Evolutionary conservation across 1,140 invertebrate genomes (phyloP).

Genomic region (Radopholus similis): DNA sequence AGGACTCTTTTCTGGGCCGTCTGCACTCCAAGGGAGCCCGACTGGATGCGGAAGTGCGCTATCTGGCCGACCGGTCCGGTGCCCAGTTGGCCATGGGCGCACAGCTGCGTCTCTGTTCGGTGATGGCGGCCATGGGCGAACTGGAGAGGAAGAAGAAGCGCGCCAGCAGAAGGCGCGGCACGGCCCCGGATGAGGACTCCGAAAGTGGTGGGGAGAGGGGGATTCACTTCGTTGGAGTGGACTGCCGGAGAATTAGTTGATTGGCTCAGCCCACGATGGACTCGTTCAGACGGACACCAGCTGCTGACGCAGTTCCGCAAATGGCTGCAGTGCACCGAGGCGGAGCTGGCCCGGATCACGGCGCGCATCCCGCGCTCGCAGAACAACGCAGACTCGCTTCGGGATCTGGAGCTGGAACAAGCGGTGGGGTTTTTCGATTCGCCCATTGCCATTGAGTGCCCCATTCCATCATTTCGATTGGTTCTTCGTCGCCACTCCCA

Average conservation of each 20-base stretch:
- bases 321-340: constrained; percentile 28
- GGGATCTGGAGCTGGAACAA: constrained; percentile 7
- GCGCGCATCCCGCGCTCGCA: constrained; percentile 15
- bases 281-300: background rate
- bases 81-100: background rate
- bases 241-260: background rate
- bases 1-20: background rate
- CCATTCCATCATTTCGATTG: background rate
- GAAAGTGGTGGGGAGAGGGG: background rate
- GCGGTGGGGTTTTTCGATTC: background rate
- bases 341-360: constrained; percentile 10
- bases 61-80: background rate
- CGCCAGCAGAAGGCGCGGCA: too few species aligned
- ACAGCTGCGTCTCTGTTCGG: background rate
- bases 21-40: background rate
- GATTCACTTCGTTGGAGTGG: background rate
- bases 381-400: background rate
- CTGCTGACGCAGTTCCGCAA: constrained; percentile 20
- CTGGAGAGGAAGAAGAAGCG: background rate
- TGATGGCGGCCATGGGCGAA: background rate
- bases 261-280: background rate
- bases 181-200: too few species aligned
- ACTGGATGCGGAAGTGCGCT: background rate
- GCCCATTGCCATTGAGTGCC: background rate
- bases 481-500: background rate